Conservation (phyloP, 1,140 invertebrate genomes). For the Probaryconus sp. region DNA sequence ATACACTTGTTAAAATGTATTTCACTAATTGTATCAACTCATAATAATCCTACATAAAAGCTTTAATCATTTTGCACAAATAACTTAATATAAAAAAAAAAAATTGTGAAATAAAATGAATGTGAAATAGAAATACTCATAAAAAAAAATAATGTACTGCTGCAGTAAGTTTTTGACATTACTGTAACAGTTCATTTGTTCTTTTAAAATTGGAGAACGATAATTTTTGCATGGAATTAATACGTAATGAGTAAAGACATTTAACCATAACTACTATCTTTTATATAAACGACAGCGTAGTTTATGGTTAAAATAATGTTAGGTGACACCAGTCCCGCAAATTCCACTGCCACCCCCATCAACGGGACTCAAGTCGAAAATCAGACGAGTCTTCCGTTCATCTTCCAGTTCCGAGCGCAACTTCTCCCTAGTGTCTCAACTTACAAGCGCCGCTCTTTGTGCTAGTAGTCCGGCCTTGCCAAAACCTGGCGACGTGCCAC, state of each 20-base stretch:
- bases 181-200: no score
- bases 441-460: slow-evolving; percentile 82
- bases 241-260: neutral
- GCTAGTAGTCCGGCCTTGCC: slow-evolving; percentile 82
- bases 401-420: slow-evolving; percentile 75
- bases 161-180: no score
- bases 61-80: no score
- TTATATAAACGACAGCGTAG: slow-evolving; percentile 11
- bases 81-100: no score
- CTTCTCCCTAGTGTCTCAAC: slow-evolving; percentile 79
- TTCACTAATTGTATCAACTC: no score
- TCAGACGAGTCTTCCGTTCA: slow-evolving; percentile 80
- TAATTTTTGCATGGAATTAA: neutral
- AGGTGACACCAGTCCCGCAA: slow-evolving; percentile 70
- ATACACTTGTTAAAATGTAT: no score
- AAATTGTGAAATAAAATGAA: no score
- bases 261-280: slow-evolving; percentile 27
- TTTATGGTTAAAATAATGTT: slow-evolving; percentile 44
- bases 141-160: no score
- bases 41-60: no score
- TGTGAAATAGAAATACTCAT: no score
- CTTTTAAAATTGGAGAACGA: neutral
- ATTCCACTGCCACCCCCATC: slow-evolving; percentile 63
- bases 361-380: slow-evolving; percentile 79
- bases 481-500: slow-evolving; percentile 75